Evolutionary conservation across 2,113 vertebrate genomes (phyloP).

Genomic region (Sphaerodactylus townsendi): DNA sequence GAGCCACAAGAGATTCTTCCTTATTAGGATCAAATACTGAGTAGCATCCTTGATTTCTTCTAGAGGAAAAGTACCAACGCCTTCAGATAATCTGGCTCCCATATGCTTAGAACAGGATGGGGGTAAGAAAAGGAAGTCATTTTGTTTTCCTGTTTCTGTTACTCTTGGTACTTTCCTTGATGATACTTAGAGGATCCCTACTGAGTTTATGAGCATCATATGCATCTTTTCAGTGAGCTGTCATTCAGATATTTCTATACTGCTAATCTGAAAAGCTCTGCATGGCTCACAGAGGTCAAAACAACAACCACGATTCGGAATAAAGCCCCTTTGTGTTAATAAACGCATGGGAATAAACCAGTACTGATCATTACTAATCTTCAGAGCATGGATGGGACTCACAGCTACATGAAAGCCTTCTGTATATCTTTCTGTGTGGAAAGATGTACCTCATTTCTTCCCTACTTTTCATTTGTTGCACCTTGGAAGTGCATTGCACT

Average conservation of each 20-base stretch:
- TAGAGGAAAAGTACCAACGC: background rate
- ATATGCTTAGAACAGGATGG: constrained; percentile 3
- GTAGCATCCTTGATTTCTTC: constrained; percentile 1
- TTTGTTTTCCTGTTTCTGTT: constrained; percentile 10
- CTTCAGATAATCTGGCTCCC: constrained; percentile 24
- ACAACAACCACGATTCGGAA: background rate
- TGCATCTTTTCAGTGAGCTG: background rate
- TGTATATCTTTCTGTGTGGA: too few relatives aligned
- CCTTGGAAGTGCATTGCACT: too few relatives aligned
- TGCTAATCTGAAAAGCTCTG: background rate
- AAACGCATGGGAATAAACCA: background rate
- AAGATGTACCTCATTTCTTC: too few relatives aligned
- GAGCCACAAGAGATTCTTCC: background rate
- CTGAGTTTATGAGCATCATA: background rate
- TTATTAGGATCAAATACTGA: constrained; percentile 2
- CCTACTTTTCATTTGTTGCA: too few relatives aligned
- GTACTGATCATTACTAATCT: background rate
- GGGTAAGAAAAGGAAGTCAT: background rate
- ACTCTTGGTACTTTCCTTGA: background rate
- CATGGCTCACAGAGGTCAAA: background rate
- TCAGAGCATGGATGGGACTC: background rate
- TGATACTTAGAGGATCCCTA: background rate
- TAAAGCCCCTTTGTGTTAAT: too few relatives aligned
- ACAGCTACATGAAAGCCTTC: background rate
- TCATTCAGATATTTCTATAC: background rate